Percentiles rank a stretch among this genome's conserved stretches.
Evolutionary conservation across 64 coral and sea anemone genomes (phyloP).

Genomic region (Porites lutea): DNA sequence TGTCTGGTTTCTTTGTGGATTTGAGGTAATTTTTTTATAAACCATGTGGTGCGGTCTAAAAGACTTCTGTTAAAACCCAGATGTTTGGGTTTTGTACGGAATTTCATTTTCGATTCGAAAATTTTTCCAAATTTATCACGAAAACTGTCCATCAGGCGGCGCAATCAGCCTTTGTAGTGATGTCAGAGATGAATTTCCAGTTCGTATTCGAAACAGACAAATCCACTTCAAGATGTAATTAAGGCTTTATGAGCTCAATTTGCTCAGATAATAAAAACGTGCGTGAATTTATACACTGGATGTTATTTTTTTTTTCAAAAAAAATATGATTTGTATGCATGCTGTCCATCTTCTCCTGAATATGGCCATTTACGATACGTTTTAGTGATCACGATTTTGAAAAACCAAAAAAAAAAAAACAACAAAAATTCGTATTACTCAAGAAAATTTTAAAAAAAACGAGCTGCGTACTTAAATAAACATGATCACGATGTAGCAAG

Average conservation of each 20-base stretch:
- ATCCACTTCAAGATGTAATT: not conserved
- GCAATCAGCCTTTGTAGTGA: not conserved
- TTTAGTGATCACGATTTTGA: not conserved
- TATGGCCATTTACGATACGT: not conserved
- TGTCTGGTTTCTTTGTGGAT: constrained; percentile 71
- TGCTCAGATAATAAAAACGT: not conserved
- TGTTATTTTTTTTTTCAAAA: not conserved
- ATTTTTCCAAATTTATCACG: not conserved
- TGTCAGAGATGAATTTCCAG: not conserved
- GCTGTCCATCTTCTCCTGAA: not conserved
- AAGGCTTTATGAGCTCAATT: not conserved
- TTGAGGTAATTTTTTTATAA: constrained; percentile 30
- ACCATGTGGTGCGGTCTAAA: constrained; percentile 26
- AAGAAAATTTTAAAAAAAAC: too few relatives aligned
- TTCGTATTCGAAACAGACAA: not conserved
- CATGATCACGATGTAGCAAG: too few relatives aligned
- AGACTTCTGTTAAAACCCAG: constrained; percentile 13
- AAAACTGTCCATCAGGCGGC: too few relatives aligned
- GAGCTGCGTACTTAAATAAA: too few relatives aligned
- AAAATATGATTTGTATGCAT: not conserved
- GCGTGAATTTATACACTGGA: not conserved
- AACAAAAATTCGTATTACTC: not conserved
- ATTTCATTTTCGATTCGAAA: not conserved
- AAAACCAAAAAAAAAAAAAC: too few relatives aligned
- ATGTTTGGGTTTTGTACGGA: constrained; percentile 11